Percentiles rank a stretch among this genome's conserved stretches.
phyloP scores from a whole-genome alignment of 2,888 invertebrate species.

The Nomada hirtipes region DNA sequence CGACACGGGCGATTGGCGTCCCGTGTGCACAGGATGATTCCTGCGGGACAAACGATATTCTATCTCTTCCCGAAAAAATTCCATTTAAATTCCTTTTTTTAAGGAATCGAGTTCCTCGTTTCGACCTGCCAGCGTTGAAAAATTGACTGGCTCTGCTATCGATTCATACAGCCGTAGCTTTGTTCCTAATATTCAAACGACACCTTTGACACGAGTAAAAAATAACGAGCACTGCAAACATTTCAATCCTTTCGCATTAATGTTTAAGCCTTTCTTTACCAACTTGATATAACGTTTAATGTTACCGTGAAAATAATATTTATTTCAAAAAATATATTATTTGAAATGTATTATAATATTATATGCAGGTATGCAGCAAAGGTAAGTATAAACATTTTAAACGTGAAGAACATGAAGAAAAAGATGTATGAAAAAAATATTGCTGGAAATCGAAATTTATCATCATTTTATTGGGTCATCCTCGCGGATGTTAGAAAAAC shows the following conservation, averaged over 20 bases:
- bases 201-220: too few species aligned
- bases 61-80: background rate
- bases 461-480: constrained; percentile 69
- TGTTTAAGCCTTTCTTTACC: background rate
- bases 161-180: background rate
- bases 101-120: constrained; percentile 23
- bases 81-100: background rate
- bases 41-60: constrained; percentile 6
- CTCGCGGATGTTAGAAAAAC: constrained; percentile 40
- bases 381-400: too few species aligned
- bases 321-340: too few species aligned
- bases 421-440: background rate
- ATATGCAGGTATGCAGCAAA: too few species aligned
- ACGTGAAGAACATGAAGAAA: background rate
- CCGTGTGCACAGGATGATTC: constrained; percentile 5
- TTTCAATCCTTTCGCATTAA: too few species aligned
- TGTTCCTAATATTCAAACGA: too few species aligned
- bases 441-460: constrained; percentile 72
- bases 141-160: background rate
- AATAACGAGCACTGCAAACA: too few species aligned
- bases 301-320: too few species aligned
- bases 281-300: too few species aligned
- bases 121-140: background rate
- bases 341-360: too few species aligned
- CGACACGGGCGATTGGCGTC: constrained; percentile 30